These are phyloP conservation scores for Musca domestica DNA, from an alignment of 1,140 invertebrate species.

Conservation along the genomic window DNA sequence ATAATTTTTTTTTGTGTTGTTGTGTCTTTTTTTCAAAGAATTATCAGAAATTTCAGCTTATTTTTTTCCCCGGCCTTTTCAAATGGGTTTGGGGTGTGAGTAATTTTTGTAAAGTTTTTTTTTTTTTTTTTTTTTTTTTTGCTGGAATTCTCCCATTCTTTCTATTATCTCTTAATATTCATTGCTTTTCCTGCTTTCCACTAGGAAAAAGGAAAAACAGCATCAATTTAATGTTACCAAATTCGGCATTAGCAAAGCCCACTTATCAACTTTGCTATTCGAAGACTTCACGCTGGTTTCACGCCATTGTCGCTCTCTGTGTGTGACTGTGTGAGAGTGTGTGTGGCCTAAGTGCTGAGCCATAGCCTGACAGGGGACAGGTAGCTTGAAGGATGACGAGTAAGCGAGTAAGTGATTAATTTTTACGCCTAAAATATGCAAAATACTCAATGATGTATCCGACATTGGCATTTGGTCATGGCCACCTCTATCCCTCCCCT, in stretches of 20 bases:
- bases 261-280: constrained; percentile 12
- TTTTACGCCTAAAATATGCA: constrained; percentile 21
- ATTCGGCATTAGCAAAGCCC: constrained; percentile 12
- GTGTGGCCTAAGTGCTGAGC: too few relatives aligned
- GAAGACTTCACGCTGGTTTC: too few relatives aligned
- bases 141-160: background rate
- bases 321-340: too few relatives aligned
- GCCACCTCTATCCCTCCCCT: background rate
- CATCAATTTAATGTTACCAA: constrained; percentile 10
- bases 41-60: background rate
- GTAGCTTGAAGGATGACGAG: background rate
- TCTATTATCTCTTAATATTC: background rate
- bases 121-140: background rate
- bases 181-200: background rate
- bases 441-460: constrained; percentile 18
- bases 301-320: too few relatives aligned
- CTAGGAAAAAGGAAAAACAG: background rate
- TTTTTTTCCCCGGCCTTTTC: background rate
- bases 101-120: background rate
- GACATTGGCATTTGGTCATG: background rate
- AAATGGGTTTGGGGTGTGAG: too few relatives aligned
- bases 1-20: background rate
- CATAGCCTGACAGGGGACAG: background rate
- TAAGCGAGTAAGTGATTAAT: constrained; percentile 16
- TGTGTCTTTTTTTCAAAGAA: background rate